Conservation (phyloP, 2,797 vertebrate species). For the Danio kyathit region DNA sequence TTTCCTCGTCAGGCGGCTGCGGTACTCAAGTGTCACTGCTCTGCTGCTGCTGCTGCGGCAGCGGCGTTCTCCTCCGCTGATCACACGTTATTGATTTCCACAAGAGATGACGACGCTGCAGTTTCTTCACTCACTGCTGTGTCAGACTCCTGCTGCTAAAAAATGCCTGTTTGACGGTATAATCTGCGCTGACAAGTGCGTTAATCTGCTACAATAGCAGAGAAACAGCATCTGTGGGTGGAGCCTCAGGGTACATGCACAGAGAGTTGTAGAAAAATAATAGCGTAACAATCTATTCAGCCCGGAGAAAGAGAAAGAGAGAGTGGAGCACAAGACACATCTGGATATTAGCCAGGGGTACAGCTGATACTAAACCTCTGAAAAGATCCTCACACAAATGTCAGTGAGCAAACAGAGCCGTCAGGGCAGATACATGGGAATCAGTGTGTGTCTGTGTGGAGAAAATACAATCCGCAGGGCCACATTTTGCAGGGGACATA, state of each 20-base stretch:
- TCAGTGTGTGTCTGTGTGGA: slow-evolving; percentile 18
- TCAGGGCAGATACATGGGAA: slow-evolving; percentile 46
- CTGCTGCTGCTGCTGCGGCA: slow-evolving; percentile 1
- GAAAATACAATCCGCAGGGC: slow-evolving; percentile 12
- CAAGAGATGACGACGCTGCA: slow-evolving; percentile 53
- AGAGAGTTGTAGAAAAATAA: slow-evolving; percentile 51
- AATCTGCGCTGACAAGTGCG: slow-evolving; percentile 65
- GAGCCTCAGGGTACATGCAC: slow-evolving; percentile 60
- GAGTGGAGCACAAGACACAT: slow-evolving; percentile 61
- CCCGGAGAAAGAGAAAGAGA: not conserved
- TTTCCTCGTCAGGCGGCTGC: slow-evolving; percentile 44
- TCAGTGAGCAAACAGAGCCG: slow-evolving; percentile 61
- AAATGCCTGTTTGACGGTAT: slow-evolving; percentile 50
- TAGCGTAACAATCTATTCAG: slow-evolving; percentile 26
- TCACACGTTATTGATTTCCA: slow-evolving; percentile 55
- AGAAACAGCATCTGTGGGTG: slow-evolving; percentile 61
- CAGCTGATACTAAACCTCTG: slow-evolving; percentile 27
- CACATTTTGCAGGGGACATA: slow-evolving; percentile 37
- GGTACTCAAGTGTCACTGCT: slow-evolving; percentile 42
- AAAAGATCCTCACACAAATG: slow-evolving; percentile 53
- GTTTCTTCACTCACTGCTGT: slow-evolving; percentile 41
- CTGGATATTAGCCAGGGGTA: slow-evolving; percentile 37
- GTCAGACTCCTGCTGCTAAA: slow-evolving; percentile 52
- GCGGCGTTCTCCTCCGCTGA: slow-evolving; percentile 46
- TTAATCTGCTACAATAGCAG: slow-evolving; percentile 65